Base-by-base conservation (phyloP, 1,140 invertebrate genomes). In the Microplitis mediator region DNA sequence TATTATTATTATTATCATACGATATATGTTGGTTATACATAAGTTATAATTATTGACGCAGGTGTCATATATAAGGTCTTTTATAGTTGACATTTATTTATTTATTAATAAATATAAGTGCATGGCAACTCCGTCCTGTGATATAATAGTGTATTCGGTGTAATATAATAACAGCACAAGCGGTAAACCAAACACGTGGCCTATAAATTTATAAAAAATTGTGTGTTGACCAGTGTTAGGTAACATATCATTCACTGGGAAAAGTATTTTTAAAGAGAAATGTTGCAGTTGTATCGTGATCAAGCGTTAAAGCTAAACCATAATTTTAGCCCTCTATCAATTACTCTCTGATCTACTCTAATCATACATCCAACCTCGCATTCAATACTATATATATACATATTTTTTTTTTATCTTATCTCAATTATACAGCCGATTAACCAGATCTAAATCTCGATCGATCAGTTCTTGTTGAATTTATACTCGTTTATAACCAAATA, bases 271-370 rank as follows among this genome's bases (percentile, higher is more conserved):
- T 36, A 50, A 52, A 63, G 13, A 60, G 51, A 63, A 62, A 5
- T 31, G 32, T 62, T 23, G 39, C 6, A 3, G 23, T 23, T 23
- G 23, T 45, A 71, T 50, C 69, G 58, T 71, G 58, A 32, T 71
- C 45, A n/a, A 61, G 60, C 34, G 69, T 71, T 63, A 63, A 51
- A 71, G 69, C 69, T 36, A 50, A 71, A 31, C 58, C 69, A 52
- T 63, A 71, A 71, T 62, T 71, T 39, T 39, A 68, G 32, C 39
- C 13, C 65, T 68, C 51, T 16, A 68, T 68, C 8, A 68, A 68
- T 45, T 61, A 52, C 69, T 63, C 60, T 71, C 69, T 63, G 45
- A 71, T 71, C 60, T 58, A 51, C 69, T 62, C 16, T 71, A 71
- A 71, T 71, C 58, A 71, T 71, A 63, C 58, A 71, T 71, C 23